Base-by-base conservation (phyloP, 1,140 invertebrate genomes). In the Proales similis region DNA sequence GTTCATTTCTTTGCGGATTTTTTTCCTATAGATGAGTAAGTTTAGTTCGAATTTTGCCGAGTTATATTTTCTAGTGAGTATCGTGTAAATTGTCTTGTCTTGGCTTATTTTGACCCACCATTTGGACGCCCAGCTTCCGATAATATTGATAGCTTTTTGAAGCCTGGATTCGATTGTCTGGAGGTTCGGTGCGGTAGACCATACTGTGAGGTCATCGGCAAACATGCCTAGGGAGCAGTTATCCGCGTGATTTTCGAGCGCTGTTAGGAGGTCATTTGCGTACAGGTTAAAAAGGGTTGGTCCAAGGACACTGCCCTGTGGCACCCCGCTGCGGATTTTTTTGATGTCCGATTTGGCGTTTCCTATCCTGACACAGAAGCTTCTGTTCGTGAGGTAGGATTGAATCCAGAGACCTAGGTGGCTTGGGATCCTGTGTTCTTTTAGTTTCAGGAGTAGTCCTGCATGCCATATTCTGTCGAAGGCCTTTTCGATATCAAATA, bases 201-300 rank as follows among this genome's bases (percentile, higher is more conserved):
- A 51, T 19, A 51, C 24, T 51, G 48, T 51, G 24, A 51, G 17
- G 20, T 51, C 30, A 38, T 51, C 48, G 14, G 48, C 48, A 33
- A 51, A 51, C n/a, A n/a, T n/a, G n/a, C n/a, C n/a, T 33, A 51
- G 5, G 1, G 29, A 17, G 17, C 36, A 51, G 17, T 51, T 3
- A 14, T 38, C 29, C 22, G 20, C 24, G 17, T 22, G 17, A 12
- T 14, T n/a, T 11, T 20, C 12, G 1, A 51, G 30, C 20, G 9
- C 42, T 29, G 32, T 49, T 4, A 45, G 46, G 22, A 65, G 45
- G 26, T 49, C 48, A 7, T 51, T 51, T 33, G 42, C 42, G 30
- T 22, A 51, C 24, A 51, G 14, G 20, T 32, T 19, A 24, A 51
- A 51, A 14, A 51, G 30, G 12, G 42, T 11, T 22, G 48, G 29